These are phyloP conservation scores for Myotis brandtii DNA, from an alignment of 2,113 vertebrate genomes.

Conservation along the genomic window DNA sequence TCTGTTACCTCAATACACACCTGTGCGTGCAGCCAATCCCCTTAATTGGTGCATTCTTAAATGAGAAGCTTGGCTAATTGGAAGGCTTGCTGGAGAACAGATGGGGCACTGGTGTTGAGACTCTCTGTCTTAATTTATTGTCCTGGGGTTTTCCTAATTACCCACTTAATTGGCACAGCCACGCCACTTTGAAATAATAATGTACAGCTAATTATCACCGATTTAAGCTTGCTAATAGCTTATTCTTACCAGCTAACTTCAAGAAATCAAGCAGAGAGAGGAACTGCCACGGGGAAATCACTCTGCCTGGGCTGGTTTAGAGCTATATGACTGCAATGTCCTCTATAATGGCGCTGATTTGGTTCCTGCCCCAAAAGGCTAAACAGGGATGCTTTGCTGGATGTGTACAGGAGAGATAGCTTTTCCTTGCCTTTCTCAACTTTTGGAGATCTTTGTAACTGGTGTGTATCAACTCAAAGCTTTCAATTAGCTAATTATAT, in stretches of 20 bases:
- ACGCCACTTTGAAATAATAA: slow-evolving; percentile 82
- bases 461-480: not conserved
- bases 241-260: slow-evolving; percentile 79
- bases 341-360: not conserved
- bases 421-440: not conserved
- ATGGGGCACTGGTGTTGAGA: slow-evolving; percentile 77
- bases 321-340: not conserved
- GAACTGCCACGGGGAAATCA: slow-evolving; percentile 68
- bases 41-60: slow-evolving; percentile 32
- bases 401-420: not conserved
- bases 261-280: slow-evolving; percentile 75
- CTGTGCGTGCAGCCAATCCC: not conserved
- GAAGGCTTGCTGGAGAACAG: slow-evolving; percentile 75
- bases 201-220: slow-evolving; percentile 81
- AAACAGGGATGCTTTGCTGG: not conserved
- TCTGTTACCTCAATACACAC: not conserved
- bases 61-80: slow-evolving; percentile 70
- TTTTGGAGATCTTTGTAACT: not conserved
- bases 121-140: slow-evolving; percentile 80
- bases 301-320: slow-evolving; percentile 49
- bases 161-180: slow-evolving; percentile 81
- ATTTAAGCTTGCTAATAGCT: slow-evolving; percentile 81
- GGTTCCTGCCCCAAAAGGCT: not conserved
- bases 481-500: not conserved
- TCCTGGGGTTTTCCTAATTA: slow-evolving; percentile 83